Evolutionary conservation across 2,888 invertebrate species (phyloP).

Genomic region (Drosophila recens): DNA sequence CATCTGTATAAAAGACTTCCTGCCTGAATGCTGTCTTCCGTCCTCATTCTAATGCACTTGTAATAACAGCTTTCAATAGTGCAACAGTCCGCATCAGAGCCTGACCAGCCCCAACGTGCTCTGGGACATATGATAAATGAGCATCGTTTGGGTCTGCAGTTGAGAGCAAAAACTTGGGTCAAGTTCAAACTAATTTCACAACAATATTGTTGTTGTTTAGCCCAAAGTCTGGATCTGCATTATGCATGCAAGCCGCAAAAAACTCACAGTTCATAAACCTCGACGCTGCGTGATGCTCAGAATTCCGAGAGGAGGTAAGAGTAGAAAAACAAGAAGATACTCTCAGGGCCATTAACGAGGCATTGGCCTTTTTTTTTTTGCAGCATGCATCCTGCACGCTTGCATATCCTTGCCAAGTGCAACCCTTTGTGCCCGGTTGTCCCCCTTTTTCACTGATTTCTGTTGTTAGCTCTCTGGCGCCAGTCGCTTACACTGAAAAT

Average conservation of each 20-base stretch:
- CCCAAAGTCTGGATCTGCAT: slow-evolving; percentile 40
- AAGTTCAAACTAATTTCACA: slow-evolving; percentile 69
- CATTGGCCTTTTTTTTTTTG: slow-evolving; percentile 63
- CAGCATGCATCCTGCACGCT: slow-evolving; percentile 50
- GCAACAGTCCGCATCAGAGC: slow-evolving; percentile 41
- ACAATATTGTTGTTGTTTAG: slow-evolving; percentile 55
- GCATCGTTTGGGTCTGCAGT: slow-evolving; percentile 28
- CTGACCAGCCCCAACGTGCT: slow-evolving; percentile 20
- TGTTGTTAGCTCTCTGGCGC: slow-evolving; percentile 71
- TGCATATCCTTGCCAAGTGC: slow-evolving; percentile 65
- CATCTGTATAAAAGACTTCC: slow-evolving; percentile 21
- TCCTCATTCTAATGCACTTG: slow-evolving; percentile 56
- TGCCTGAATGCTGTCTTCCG: neutral
- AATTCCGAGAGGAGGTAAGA: neutral
- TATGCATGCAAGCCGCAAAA: slow-evolving; percentile 50
- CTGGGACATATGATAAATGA: slow-evolving; percentile 59
- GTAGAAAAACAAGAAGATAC: slow-evolving; percentile 16
- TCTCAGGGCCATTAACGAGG: slow-evolving; percentile 73
- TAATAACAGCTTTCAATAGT: slow-evolving; percentile 41
- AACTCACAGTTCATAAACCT: slow-evolving; percentile 60
- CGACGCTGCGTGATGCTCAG: slow-evolving; percentile 39
- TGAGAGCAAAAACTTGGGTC: slow-evolving; percentile 55
- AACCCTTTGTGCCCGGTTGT: slow-evolving; percentile 28
- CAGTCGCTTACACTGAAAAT: slow-evolving; percentile 54
- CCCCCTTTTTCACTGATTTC: slow-evolving; percentile 28